Evolutionary conservation across 2,888 invertebrate genomes (phyloP), one percentile per base, ranked within the genome.

Genomic region (Malacosoma neustria): DNA sequence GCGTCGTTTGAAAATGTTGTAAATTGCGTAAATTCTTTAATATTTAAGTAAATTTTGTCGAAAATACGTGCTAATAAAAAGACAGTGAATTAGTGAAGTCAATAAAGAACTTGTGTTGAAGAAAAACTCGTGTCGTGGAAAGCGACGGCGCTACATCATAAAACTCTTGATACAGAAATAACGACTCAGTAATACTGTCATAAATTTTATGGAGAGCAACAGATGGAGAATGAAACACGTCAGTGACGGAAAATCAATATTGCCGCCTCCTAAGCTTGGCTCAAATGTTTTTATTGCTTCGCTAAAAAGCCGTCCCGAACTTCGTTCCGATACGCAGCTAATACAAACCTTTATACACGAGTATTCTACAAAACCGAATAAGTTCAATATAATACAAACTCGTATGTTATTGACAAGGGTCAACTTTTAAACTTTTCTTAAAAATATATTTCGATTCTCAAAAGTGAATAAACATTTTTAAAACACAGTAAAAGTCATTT

Each of bases 161-260:
- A 80, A 82, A 77, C 65, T 77, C 71, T 72, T 77, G 75, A 72
- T 76, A 79, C 72, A 73, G 77, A 79, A 80, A 79, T 82, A 81
- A 81, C 76, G 79, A 74, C 72, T 69, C 61, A 61, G 77, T 82
- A 81, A 82, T 80, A 69, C 64, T 62, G 70, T 71, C 82, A 76
- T 84, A 79, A 84, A 81, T 74, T 84, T 81, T 77, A 81, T 80
- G 74, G 71, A 72, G 71, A 80, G 84, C 82, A 84, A 84, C 84
- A 84, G 84, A 84, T 84, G 82, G 81, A 70, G 76, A 71, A 72
- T 68, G 72, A 74, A 76, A 80, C 73, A 82, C 72, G 77, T 72
- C 71, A 62, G 59, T 61, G 63, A 53, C 52, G 63, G 57, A 75
- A 80, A 82, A 84, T 82, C 82, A 76, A 84, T 84, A 82, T 72